A percentile compares a stretch with the other conserved stretches of the same genome.
Evolutionary conservation across 2,888 invertebrate genomes (phyloP).

Genomic region (Drosophila pseudotakahashii): DNA sequence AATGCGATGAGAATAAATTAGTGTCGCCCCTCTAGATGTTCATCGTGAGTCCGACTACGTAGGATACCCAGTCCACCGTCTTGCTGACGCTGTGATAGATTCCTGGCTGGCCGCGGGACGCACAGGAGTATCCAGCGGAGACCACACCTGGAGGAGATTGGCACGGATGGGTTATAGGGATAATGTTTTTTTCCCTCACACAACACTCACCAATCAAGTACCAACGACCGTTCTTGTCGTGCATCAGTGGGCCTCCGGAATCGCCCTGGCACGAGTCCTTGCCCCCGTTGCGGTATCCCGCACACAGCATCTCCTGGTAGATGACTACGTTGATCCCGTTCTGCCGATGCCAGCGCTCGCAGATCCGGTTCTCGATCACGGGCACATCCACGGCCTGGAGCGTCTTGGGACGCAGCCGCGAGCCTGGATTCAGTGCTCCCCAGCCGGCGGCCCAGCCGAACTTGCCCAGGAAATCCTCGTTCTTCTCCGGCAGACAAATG

Average conservation of each 20-base stretch:
- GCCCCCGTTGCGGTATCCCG: slow-evolving; percentile 95
- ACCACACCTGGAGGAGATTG: slow-evolving; percentile 88
- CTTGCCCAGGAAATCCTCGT: slow-evolving; percentile 94
- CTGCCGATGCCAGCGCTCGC: slow-evolving; percentile 88
- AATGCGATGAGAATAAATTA: slow-evolving; percentile 57
- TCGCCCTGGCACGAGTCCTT: slow-evolving; percentile 87
- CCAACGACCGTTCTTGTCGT: slow-evolving; percentile 94
- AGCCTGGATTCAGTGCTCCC: slow-evolving; percentile 94
- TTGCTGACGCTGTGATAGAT: slow-evolving; percentile 97
- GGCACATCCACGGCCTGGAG: slow-evolving; percentile 96
- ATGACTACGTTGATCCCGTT: slow-evolving; percentile 89
- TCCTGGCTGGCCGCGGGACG: slow-evolving; percentile 96
- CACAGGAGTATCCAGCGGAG: slow-evolving; percentile 97
- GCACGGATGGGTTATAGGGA: neutral
- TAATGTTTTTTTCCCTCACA: neutral
- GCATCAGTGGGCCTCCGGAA: slow-evolving; percentile 93
- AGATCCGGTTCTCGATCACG: slow-evolving; percentile 92
- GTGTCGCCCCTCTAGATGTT: slow-evolving; percentile 72
- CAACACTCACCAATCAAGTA: slow-evolving; percentile 88
- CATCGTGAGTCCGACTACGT: slow-evolving; percentile 85
- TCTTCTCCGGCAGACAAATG: slow-evolving; percentile 95
- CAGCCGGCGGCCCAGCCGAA: slow-evolving; percentile 97
- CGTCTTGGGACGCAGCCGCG: slow-evolving; percentile 93
- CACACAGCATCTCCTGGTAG: slow-evolving; percentile 97
- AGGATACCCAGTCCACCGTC: slow-evolving; percentile 96